Evolutionary conservation across 1,140 invertebrate genomes (phyloP).

Genomic region (Drosophila kikkawai): DNA sequence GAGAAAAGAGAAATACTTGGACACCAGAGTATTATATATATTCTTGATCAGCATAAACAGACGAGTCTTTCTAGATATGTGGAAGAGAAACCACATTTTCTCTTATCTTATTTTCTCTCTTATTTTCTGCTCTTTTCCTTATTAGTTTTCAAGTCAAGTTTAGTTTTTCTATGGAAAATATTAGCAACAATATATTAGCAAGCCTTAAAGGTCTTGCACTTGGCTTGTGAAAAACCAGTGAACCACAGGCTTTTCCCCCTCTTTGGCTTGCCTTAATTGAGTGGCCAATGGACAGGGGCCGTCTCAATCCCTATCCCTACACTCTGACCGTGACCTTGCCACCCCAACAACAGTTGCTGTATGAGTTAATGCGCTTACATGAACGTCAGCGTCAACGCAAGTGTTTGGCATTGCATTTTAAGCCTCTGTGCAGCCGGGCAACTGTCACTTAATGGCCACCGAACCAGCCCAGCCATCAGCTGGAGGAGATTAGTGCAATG

Average conservation of each 20-base stretch:
- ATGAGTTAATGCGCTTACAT: constrained; percentile 75
- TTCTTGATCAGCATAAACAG: too few species aligned
- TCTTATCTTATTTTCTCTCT: too few species aligned
- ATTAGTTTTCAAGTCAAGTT: not conserved
- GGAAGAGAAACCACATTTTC: too few species aligned
- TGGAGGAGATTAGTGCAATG: constrained; percentile 48
- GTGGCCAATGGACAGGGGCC: constrained; percentile 43
- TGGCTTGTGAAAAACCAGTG: not conserved
- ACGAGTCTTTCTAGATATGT: too few species aligned
- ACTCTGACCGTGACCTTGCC: constrained; percentile 43
- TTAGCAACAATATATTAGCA: not conserved
- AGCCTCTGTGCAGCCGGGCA: constrained; percentile 61
- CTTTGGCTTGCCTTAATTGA: constrained; percentile 28
- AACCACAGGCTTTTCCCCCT: not conserved
- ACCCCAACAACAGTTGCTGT: constrained; percentile 14
- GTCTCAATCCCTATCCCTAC: not conserved
- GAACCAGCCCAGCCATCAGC: constrained; percentile 26
- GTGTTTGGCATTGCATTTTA: constrained; percentile 78
- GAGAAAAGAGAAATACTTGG: too few species aligned
- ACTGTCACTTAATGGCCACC: constrained; percentile 70
- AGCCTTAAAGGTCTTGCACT: not conserved
- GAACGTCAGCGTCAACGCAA: constrained; percentile 58
- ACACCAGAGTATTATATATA: too few species aligned
- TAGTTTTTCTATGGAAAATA: not conserved
- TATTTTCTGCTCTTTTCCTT: too few species aligned